Conservation (phyloP, 2,113 vertebrate genomes). For the Sitta europaea region DNA sequence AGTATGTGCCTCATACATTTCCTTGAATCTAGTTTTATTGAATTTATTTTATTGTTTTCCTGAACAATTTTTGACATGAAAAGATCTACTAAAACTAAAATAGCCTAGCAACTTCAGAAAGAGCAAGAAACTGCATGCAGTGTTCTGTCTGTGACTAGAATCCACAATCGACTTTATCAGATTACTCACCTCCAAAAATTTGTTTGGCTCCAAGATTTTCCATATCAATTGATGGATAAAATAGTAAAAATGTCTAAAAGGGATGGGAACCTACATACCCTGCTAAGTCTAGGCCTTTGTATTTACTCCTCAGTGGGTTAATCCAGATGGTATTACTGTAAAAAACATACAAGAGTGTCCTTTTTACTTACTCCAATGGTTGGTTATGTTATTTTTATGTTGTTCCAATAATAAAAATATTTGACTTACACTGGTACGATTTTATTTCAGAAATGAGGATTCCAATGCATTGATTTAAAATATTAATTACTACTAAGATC, state of each 20-base stretch:
- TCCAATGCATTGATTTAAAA: neutral
- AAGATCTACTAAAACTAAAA: neutral
- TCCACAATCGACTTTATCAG: neutral
- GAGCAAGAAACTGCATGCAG: neutral
- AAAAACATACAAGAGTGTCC: neutral
- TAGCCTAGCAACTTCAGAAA: neutral
- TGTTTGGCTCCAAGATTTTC: neutral
- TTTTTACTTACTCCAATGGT: neutral
- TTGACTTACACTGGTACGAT: neutral
- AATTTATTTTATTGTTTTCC: neutral
- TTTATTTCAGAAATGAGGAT: neutral
- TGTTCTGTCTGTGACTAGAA: neutral
- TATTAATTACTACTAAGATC: neutral
- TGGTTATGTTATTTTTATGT: neutral
- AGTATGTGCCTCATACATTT: neutral
- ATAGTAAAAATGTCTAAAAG: neutral
- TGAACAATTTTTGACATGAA: neutral
- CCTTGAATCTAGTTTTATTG: neutral
- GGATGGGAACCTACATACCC: neutral
- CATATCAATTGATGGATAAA: neutral
- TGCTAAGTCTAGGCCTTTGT: neutral
- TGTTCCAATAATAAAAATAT: neutral
- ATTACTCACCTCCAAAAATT: neutral
- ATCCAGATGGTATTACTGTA: neutral
- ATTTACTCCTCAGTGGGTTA: neutral